Evolutionary conservation across 1,140 invertebrate species (phyloP), one percentile per base, ranked within the genome.

Genomic region (Sycobia sp.): DNA sequence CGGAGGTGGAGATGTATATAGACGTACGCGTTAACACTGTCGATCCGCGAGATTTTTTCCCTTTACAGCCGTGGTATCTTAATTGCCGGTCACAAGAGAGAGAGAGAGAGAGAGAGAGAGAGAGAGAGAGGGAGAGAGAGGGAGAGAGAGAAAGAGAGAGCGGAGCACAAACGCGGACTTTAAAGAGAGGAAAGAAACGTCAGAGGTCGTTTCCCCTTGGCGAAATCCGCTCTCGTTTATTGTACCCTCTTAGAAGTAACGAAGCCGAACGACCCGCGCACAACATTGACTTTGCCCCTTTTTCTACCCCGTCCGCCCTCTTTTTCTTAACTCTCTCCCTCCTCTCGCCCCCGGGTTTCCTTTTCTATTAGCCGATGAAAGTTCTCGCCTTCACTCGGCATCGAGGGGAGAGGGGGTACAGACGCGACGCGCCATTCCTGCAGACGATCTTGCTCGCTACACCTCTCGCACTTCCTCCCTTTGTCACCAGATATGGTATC

Each of bases 301-400:
- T 4, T 11, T 4, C 29, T 4, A 11, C 29, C 23, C 22, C 11
- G 7, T 20, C 23, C 44, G 4, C 44, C 23, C 20, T 23, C 43
- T 25, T 46, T 18, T 18, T 20, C 27, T 49, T 49, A 39, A n/a
- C 36, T 8, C 14, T 10, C 14, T 8, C 3, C 36, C 14, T 14
- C 14, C 36, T 10, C 36, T 18, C 16, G 5, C 25, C 16, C 29
- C 10, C 11, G 16, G 14, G 16, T 14, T 32, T 20, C 29, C 47
- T 20, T 51, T 60, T 60, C 49, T 58, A 58, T 65, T 53, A 58
- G 55, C 47, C 16, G 22, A 11, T 50, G 39, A 65, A 34, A 64
- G 29, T 49, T 60, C 34, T 27, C 34, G 14, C 38, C 36, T 51
- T 62, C 27, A 14, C 25, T 46, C 47, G 56, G 22, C 63, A n/a